Evolutionary conservation across 2,797 vertebrate species (phyloP).

Genomic region (Hapalemur alaotrensis): DNA sequence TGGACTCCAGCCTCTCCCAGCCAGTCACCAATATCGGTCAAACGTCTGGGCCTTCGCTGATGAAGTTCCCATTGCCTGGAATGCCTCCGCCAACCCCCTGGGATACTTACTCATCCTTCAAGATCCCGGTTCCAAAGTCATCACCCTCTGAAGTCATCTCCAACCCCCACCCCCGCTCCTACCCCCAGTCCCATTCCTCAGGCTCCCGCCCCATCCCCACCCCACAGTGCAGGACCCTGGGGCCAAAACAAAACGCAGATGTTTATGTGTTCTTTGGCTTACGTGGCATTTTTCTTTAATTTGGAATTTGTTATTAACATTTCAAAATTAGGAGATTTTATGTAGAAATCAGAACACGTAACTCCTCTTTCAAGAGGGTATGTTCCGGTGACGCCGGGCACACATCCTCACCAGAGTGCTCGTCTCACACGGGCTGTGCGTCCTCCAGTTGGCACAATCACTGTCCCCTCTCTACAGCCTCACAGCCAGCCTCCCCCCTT

Average conservation of each 20-base stretch:
- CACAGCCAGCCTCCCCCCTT: neutral
- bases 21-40: neutral
- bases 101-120: slow-evolving; percentile 44
- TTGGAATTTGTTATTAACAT: neutral
- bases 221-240: neutral
- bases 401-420: neutral
- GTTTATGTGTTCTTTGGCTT: neutral
- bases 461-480: neutral
- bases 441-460: neutral
- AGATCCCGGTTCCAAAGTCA: slow-evolving; percentile 19
- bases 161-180: neutral
- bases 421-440: accelerated
- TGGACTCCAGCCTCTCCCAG: neutral
- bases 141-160: slow-evolving; percentile 37
- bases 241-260: neutral
- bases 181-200: neutral
- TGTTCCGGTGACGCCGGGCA: neutral
- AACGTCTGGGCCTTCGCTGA: neutral
- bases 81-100: neutral
- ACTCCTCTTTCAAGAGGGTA: neutral
- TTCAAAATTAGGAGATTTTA: neutral
- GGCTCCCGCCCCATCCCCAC: neutral
- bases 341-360: neutral
- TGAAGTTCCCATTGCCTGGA: neutral
- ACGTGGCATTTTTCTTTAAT: neutral